Percentiles rank a stretch among this genome's conserved stretches.
Evolutionary conservation across 2,797 vertebrate species (phyloP).

Genomic region (Chelmon rostratus): DNA sequence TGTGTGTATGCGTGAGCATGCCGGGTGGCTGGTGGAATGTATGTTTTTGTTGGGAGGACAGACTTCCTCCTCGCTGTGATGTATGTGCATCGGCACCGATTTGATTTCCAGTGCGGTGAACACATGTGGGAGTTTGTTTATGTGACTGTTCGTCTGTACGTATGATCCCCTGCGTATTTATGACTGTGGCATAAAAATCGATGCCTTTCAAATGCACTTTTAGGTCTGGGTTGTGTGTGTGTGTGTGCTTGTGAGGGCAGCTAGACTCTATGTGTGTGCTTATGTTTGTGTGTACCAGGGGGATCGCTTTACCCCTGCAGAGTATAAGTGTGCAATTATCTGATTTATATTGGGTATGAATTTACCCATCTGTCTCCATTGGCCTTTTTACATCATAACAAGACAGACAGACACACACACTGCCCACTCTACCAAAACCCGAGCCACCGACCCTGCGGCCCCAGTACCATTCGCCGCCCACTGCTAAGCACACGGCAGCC

Average conservation of each 20-base stretch:
- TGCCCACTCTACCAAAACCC: slow-evolving; percentile 35
- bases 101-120: slow-evolving; percentile 59
- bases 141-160: slow-evolving; percentile 44
- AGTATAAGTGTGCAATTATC: slow-evolving; percentile 60
- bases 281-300: neutral
- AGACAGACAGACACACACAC: slow-evolving; percentile 32
- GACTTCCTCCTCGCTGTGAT: slow-evolving; percentile 40
- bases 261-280: neutral
- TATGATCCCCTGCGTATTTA: slow-evolving; percentile 61
- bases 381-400: slow-evolving; percentile 53
- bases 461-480: slow-evolving; percentile 37
- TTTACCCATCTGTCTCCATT: slow-evolving; percentile 57
- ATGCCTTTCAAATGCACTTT: slow-evolving; percentile 45
- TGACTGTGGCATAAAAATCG: slow-evolving; percentile 48
- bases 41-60: slow-evolving; percentile 59
- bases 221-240: slow-evolving; percentile 27
- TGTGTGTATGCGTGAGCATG: slow-evolving; percentile 46
- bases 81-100: slow-evolving; percentile 38
- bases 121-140: slow-evolving; percentile 65
- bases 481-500: slow-evolving; percentile 46
- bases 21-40: slow-evolving; percentile 50
- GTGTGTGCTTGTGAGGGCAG: slow-evolving; percentile 28
- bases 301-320: slow-evolving; percentile 41
- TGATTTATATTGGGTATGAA: slow-evolving; percentile 63
- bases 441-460: slow-evolving; percentile 41